Percentiles rank a stretch among this genome's conserved stretches.
Conservation (phyloP, 2,888 invertebrate species). For the Drosophila colorata region DNA sequence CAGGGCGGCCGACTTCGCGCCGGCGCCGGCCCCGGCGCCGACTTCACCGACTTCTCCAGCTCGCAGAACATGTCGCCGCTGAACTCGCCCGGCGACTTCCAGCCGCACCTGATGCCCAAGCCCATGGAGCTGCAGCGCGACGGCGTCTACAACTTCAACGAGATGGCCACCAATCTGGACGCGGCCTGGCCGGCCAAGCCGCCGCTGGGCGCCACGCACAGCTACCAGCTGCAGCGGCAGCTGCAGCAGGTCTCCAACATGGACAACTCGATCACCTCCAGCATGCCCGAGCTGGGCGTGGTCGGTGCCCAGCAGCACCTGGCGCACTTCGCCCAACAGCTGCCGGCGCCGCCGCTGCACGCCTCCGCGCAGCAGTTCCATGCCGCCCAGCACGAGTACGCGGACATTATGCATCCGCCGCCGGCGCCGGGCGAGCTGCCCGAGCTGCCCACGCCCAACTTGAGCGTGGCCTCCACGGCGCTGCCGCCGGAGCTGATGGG, state of each 20-base stretch:
- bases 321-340: constrained; percentile 66
- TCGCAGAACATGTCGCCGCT: constrained; percentile 84
- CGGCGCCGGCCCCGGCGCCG: constrained; percentile 58
- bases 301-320: constrained; percentile 55
- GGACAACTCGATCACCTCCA: constrained; percentile 78
- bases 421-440: constrained; percentile 73
- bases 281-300: constrained; percentile 54
- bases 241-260: constrained; percentile 82
- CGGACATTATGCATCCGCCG: constrained; percentile 67
- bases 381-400: constrained; percentile 66
- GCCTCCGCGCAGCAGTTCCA: constrained; percentile 59
- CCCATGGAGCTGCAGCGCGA: constrained; percentile 82
- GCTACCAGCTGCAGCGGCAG: constrained; percentile 80
- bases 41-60: constrained; percentile 83
- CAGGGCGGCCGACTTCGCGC: constrained; percentile 48
- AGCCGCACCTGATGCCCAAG: constrained; percentile 78
- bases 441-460: constrained; percentile 85
- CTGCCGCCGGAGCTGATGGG: constrained; percentile 83
- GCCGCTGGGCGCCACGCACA: constrained; percentile 74
- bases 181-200: constrained; percentile 86
- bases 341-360: constrained; percentile 56
- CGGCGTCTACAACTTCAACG: constrained; percentile 87
- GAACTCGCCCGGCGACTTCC: constrained; percentile 83
- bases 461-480: constrained; percentile 87
- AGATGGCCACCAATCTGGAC: constrained; percentile 86